phyloP scores from a whole-genome alignment of 2,797 vertebrate genomes.

The Molossus alvarezi region DNA sequence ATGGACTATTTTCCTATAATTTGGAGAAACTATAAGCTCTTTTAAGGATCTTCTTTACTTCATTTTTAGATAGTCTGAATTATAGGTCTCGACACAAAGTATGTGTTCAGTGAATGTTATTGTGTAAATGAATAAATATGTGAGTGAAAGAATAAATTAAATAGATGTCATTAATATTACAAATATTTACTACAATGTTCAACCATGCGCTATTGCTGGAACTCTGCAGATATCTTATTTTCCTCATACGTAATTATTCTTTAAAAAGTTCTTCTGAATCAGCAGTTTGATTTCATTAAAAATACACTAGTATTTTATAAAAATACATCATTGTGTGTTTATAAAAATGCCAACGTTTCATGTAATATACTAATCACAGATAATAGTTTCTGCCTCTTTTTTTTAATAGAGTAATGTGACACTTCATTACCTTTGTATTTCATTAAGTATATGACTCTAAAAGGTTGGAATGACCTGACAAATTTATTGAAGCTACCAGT shows the following conservation, averaged over 20 bases:
- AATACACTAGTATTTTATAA: not conserved
- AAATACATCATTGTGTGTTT: not conserved
- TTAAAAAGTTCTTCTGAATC: slow-evolving; percentile 62
- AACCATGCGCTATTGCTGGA: slow-evolving; percentile 3
- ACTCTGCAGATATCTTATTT: slow-evolving; percentile 1
- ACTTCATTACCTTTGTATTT: slow-evolving; percentile 65
- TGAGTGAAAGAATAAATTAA: slow-evolving; percentile 43
- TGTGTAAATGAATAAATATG: slow-evolving; percentile 25
- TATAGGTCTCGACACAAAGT: not conserved
- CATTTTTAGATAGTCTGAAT: slow-evolving; percentile 23
- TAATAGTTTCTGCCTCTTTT: slow-evolving; percentile 36
- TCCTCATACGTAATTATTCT: slow-evolving; percentile 27
- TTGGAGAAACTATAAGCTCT: slow-evolving; percentile 7
- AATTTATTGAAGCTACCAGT: not conserved
- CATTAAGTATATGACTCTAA: not conserved
- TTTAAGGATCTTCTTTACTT: slow-evolving; percentile 57
- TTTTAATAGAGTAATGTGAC: slow-evolving; percentile 32
- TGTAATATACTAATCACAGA: slow-evolving; percentile 35
- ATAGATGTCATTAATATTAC: not conserved
- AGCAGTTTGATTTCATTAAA: slow-evolving; percentile 58
- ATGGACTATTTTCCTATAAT: not conserved
- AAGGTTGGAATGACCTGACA: slow-evolving; percentile 25
- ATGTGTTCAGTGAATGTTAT: not conserved
- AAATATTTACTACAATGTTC: slow-evolving; percentile 54
- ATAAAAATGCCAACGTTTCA: not conserved